phyloP scores from a whole-genome alignment of 2,113 vertebrate genomes.

The Pachypanchax playfairii region DNA sequence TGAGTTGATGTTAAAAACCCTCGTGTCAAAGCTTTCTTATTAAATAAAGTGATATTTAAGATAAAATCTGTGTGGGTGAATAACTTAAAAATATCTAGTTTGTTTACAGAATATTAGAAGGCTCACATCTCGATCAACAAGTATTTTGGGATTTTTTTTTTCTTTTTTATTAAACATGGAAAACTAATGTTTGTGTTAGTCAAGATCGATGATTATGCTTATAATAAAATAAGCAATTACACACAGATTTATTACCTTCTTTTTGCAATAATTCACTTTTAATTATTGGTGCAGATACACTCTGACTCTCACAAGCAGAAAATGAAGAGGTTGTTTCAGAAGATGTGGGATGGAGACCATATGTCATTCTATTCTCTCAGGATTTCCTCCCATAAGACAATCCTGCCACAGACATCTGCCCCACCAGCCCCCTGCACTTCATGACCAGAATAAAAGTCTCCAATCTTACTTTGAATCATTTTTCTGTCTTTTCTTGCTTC shows the following conservation, averaged over 20 bases:
- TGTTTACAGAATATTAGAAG: neutral
- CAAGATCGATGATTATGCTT: neutral
- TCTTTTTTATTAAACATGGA: neutral
- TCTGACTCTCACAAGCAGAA: neutral
- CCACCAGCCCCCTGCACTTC: slow-evolving; percentile 8
- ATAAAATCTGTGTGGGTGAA: neutral
- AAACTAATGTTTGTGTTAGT: neutral
- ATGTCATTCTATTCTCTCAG: neutral
- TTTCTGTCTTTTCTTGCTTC: neutral
- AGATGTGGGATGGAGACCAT: slow-evolving; percentile 12
- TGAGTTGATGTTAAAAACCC: neutral
- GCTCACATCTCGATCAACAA: neutral
- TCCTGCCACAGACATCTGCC: slow-evolving; percentile 19
- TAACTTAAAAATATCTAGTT: neutral
- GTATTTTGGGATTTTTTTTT: neutral
- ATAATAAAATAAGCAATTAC: neutral
- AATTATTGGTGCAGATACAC: neutral
- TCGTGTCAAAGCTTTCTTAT: slow-evolving; percentile 7
- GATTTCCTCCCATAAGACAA: slow-evolving; percentile 19
- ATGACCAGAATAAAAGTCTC: neutral
- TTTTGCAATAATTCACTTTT: neutral
- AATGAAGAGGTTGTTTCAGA: neutral
- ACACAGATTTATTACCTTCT: neutral
- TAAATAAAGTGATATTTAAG: slow-evolving; percentile 11
- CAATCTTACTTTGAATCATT: neutral